These are phyloP conservation scores for Metridium senile DNA, from an alignment of 92 coral and sea anemone genomes.

Conservation along the genomic window DNA sequence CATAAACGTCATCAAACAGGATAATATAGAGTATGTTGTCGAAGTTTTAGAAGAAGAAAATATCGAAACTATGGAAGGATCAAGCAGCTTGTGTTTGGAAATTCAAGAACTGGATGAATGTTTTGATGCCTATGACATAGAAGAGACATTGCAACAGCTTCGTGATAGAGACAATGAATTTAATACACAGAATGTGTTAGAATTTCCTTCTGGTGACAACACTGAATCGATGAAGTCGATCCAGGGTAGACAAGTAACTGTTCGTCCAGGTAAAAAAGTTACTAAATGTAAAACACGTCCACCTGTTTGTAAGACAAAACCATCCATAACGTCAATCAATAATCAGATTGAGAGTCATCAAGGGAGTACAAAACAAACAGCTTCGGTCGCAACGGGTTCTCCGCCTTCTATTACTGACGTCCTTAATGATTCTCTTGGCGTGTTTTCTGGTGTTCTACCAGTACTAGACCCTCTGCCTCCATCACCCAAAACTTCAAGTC, in stretches of 20 bases:
- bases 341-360: too few species aligned
- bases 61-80: not conserved
- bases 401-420: slow-evolving; percentile 7
- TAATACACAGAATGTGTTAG: not conserved
- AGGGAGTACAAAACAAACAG: not conserved
- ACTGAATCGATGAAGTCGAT: not conserved
- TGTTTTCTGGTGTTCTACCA: slow-evolving; percentile 20
- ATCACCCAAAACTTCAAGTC: slow-evolving; percentile 40
- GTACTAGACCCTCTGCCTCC: slow-evolving; percentile 59
- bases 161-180: not conserved
- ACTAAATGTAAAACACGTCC: not conserved
- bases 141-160: not conserved
- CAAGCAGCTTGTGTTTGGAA: not conserved
- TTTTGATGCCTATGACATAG: not conserved
- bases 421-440: slow-evolving; percentile 2
- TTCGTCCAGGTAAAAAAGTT: not conserved
- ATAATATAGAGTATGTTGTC: not conserved
- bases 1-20: too few species aligned
- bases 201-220: not conserved
- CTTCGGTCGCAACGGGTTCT: not conserved
- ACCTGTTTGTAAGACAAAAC: not conserved
- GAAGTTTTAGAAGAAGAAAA: not conserved
- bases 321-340: not conserved
- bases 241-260: not conserved
- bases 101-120: not conserved